These are phyloP conservation scores for Orchesellides sinensis DNA, from an alignment of 2,888 invertebrate species.

Conservation along the genomic window DNA sequence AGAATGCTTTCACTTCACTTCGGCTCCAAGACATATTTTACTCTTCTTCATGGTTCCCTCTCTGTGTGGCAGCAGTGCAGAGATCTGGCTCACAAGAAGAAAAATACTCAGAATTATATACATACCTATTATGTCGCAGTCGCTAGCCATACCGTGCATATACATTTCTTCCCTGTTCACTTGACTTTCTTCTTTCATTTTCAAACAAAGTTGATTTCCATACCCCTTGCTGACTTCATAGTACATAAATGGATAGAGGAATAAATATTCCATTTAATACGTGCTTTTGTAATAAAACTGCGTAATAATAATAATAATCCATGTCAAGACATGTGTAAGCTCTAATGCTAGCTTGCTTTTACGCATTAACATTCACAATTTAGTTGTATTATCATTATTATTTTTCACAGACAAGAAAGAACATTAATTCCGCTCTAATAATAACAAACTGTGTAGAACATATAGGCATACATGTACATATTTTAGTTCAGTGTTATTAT, in stretches of 20 bases:
- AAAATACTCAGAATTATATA: too few relatives aligned
- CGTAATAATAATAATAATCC: constrained; percentile 12
- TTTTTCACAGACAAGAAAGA: constrained; percentile 35
- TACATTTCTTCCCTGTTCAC: constrained; percentile 15
- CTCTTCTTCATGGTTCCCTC: too few relatives aligned
- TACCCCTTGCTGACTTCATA: constrained; percentile 17
- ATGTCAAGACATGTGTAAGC: neutral
- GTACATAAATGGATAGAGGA: constrained; percentile 27
- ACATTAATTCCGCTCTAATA: constrained; percentile 49
- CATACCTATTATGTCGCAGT: neutral
- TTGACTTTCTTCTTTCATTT: constrained; percentile 11
- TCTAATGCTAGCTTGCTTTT: neutral
- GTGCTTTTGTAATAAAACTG: constrained; percentile 12
- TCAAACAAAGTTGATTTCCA: constrained; percentile 24
- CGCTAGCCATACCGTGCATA: neutral
- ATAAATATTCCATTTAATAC: constrained; percentile 34
- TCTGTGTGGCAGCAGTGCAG: too few relatives aligned
- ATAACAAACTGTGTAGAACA: too few relatives aligned
- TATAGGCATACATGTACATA: too few relatives aligned
- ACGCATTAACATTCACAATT: constrained; percentile 28
- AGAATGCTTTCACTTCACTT: constrained; percentile 40
- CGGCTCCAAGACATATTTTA: constrained; percentile 29
- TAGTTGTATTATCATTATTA: constrained; percentile 35
- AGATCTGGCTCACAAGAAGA: too few relatives aligned
- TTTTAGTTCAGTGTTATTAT: too few relatives aligned